Percentiles rank a stretch among this genome's conserved stretches.
These are phyloP conservation scores for Pammene aurita DNA, from an alignment of 2,888 invertebrate species.

Conservation along the genomic window DNA sequence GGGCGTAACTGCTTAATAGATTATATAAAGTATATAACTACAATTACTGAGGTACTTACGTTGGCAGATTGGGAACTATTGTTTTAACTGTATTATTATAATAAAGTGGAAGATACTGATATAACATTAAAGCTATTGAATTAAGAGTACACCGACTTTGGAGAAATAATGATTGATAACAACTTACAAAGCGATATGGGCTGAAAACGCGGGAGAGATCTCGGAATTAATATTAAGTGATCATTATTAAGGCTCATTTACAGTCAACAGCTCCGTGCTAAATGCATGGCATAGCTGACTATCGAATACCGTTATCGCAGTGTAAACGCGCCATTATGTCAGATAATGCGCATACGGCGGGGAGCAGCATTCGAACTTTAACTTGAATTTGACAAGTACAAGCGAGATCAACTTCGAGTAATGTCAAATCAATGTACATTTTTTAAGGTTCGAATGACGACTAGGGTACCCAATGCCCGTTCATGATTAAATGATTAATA, in stretches of 20 bases:
- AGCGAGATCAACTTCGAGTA: neutral
- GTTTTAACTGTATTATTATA: conserved; percentile 70
- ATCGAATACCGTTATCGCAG: neutral
- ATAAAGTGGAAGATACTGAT: conserved; percentile 79
- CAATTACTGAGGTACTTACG: conserved; percentile 75
- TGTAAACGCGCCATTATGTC: neutral
- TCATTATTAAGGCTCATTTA: neutral
- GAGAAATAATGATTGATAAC: conserved; percentile 53
- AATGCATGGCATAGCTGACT: neutral
- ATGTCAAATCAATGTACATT: neutral
- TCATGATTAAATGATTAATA: conserved; percentile 44
- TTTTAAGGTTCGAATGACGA: neutral
- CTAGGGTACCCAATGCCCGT: neutral
- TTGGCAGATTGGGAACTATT: conserved; percentile 78
- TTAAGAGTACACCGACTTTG: conserved; percentile 73
- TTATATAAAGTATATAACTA: conserved; percentile 51
- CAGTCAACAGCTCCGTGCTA: neutral
- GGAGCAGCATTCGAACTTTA: neutral
- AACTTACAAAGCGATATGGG: conserved; percentile 44
- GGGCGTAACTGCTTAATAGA: conserved; percentile 36
- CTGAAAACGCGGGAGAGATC: neutral
- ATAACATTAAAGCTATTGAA: conserved; percentile 80
- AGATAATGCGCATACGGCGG: conserved; percentile 1
- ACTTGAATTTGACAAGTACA: neutral
- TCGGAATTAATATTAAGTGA: conserved; percentile 11